Evolutionary conservation across 1,140 invertebrate genomes (phyloP).

Genomic region (Lutraria rhynchaena): DNA sequence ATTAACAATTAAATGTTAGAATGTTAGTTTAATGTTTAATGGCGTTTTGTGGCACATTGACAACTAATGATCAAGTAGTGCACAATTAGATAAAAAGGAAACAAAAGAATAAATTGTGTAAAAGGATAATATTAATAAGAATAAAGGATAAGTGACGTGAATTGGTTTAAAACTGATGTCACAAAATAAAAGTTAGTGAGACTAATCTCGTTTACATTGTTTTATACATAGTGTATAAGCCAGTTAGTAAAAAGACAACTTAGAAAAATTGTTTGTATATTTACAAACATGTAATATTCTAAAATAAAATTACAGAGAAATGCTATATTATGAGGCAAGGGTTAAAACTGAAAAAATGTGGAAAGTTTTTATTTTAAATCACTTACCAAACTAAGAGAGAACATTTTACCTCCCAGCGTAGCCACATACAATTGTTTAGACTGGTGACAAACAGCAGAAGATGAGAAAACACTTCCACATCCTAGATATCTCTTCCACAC

Average conservation of each 20-base stretch:
- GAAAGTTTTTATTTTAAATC: conserved; percentile 57
- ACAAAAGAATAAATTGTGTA: not conserved
- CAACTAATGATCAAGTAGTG: too few species aligned
- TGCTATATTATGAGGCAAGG: conserved; percentile 83
- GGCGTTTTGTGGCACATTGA: too few species aligned
- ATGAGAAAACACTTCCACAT: conserved; percentile 85
- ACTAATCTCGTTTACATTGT: too few species aligned
- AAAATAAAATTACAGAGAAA: conserved; percentile 80
- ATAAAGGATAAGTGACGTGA: too few species aligned
- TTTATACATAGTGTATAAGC: too few species aligned
- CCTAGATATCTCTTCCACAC: conserved; percentile 82
- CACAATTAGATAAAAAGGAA: not conserved
- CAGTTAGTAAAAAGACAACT: not conserved
- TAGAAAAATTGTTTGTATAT: not conserved
- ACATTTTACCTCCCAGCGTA: conserved; percentile 85
- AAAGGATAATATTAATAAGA: too few species aligned
- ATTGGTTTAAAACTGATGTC: too few species aligned
- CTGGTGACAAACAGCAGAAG: conserved; percentile 83
- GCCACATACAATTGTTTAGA: conserved; percentile 83
- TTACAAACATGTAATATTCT: not conserved
- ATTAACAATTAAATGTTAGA: too few species aligned
- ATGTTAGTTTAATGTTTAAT: too few species aligned
- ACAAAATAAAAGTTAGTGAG: too few species aligned
- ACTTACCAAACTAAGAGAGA: conserved; percentile 81
- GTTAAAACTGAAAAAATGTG: not conserved